Conservation (phyloP, 2,797 vertebrate genomes). For the Gambelia wislizenii region DNA sequence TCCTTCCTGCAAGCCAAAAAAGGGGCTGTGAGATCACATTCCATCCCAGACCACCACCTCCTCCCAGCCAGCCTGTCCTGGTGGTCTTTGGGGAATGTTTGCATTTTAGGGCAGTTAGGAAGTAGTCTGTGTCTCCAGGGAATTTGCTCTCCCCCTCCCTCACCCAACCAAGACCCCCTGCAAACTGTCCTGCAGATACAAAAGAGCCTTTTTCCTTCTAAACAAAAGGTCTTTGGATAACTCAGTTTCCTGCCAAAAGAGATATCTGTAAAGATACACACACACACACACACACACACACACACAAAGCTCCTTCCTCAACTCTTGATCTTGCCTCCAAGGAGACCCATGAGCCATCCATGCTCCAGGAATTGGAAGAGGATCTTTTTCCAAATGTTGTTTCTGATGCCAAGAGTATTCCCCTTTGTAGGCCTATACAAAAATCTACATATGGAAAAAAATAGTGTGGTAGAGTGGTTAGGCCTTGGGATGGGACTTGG, state of each 20-base stretch:
- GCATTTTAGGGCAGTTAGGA: background rate
- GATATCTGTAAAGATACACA: background rate
- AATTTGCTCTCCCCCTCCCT: background rate
- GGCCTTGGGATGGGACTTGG: too few species aligned
- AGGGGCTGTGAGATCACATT: background rate
- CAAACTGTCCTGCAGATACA: background rate
- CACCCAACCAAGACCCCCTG: background rate
- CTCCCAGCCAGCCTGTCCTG: background rate
- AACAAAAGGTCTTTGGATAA: background rate
- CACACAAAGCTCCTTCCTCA: background rate
- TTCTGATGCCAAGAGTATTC: too few species aligned
- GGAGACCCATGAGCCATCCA: too few species aligned
- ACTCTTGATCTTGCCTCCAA: background rate
- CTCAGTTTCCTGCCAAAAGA: background rate
- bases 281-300: too few species aligned
- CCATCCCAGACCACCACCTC: too few species aligned
- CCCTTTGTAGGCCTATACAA: too few species aligned
- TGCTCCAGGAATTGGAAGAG: too few species aligned
- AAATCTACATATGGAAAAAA: too few species aligned
- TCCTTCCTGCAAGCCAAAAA: background rate
- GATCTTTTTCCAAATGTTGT: too few species aligned
- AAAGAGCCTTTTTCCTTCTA: background rate
- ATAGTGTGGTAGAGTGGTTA: too few species aligned
- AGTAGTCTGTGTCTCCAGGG: background rate
- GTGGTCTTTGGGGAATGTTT: slow-evolving; percentile 14